Evolutionary conservation across 2,888 invertebrate genomes (phyloP), one percentile per base, ranked within the genome.

Genomic region (Drosophila cyrtoloma): DNA sequence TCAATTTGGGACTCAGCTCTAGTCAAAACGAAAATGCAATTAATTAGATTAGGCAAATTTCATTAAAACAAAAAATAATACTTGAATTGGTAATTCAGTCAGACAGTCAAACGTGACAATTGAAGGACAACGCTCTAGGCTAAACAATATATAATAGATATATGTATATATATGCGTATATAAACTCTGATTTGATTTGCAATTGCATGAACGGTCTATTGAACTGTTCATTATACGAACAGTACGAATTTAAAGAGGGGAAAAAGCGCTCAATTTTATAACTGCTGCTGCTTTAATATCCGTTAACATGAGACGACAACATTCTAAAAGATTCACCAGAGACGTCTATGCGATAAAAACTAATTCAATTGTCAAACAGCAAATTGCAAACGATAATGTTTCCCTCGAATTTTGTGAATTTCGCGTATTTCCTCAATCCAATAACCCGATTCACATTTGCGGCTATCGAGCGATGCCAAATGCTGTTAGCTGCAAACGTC

Each of bases 361-460:
- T 59, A 71, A 65, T 72, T 61, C 47, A 74, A 77, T 77, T 74
- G 59, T 30, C 47, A 57, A 66, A 39, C 59, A 50, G 32, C 56
- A 44, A 64, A 73, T 56, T 61, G 61, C 56, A 62, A 65, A 52
- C 30, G 56, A 60, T 22, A 69, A 63, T 58, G 32, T 77, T 44
- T 37, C 47, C 12, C 9, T n/a, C 47, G 16, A n/a, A 30, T 14
- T 50, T 52, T 14, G 37, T 26, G n/a, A 30, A 30, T n/a, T 30
- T 58, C 2, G 10, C 52, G 28, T 44, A 9, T 35, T 67, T 51
- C 14, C 39, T 28, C 30, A 35, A 44, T 12, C 44, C 55, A 35
- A 10, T 2, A 32, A 44, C 33, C 5, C 26, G n/a, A 30, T 58
- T 30, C 30, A 22, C 42, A 72, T 72, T 72, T 71, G 55, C 32